These are phyloP conservation scores for Dryobates pubescens DNA, from an alignment of 2,797 vertebrate genomes.

Conservation along the genomic window DNA sequence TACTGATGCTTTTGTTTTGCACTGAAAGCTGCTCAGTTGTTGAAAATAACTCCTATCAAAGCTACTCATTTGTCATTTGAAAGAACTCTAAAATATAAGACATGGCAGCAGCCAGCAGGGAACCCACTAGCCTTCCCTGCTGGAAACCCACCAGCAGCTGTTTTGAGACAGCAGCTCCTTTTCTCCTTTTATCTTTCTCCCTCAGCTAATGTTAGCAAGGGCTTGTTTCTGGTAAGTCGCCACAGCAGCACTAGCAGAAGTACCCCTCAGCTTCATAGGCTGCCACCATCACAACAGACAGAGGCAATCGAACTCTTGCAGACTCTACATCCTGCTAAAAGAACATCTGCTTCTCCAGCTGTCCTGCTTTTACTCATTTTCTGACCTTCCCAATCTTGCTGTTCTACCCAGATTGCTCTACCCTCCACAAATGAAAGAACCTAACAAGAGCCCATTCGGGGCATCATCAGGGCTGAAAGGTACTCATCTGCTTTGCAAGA, in stretches of 20 bases:
- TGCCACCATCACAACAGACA: not conserved
- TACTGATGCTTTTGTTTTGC: not conserved
- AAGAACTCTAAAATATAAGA: not conserved
- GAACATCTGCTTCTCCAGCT: not conserved
- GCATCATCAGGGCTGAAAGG: not conserved
- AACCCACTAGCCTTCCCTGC: constrained; percentile 2
- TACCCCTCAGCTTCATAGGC: not conserved
- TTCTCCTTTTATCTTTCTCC: not conserved
- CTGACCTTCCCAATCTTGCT: not conserved
- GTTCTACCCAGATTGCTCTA: not conserved
- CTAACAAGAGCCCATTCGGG: not conserved
- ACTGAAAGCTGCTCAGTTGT: not conserved
- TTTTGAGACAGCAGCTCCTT: not conserved
- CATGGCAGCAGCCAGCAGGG: constrained; percentile 56
- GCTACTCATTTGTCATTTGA: not conserved
- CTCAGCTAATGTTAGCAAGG: not conserved
- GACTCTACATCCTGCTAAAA: not conserved
- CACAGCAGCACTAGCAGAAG: not conserved
- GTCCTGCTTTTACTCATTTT: not conserved
- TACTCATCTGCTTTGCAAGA: not conserved
- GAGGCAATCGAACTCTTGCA: fast-evolving
- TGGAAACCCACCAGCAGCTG: constrained; percentile 47
- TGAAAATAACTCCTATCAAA: constrained; percentile 38
- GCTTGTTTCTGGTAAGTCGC: not conserved
- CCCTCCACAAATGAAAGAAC: not conserved